Conservation (phyloP, 2,888 invertebrate species). For the Mylabris sibirica region DNA sequence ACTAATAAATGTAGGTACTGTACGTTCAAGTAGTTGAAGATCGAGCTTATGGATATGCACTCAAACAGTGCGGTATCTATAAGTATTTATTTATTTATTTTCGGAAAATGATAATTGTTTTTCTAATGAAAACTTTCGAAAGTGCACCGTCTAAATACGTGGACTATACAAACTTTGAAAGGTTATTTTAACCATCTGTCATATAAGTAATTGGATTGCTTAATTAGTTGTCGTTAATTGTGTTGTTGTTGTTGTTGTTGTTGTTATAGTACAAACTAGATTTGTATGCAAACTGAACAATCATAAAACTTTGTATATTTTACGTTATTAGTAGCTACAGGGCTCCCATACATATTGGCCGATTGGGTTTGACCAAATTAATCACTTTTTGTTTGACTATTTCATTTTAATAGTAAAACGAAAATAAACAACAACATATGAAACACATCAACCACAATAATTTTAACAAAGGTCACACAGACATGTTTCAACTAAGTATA, state of each 20-base stretch:
- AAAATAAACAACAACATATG: not conserved
- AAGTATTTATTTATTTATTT: too few species aligned
- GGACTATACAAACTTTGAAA: not conserved
- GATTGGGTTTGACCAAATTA: not conserved
- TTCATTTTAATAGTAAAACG: not conserved
- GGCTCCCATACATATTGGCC: not conserved
- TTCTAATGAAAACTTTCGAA: not conserved
- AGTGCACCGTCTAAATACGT: not conserved
- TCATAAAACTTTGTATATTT: slow-evolving; percentile 2
- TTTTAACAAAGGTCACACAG: not conserved
- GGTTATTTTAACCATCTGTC: slow-evolving; percentile 1
- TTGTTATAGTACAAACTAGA: not conserved
- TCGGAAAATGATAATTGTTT: not conserved
- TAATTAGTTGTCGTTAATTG: slow-evolving; percentile 2
- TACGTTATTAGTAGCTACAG: not conserved
- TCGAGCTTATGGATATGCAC: too few species aligned
- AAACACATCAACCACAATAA: not conserved
- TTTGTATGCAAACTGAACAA: not conserved
- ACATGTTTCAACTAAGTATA: too few species aligned
- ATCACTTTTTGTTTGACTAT: not conserved
- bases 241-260: not conserved
- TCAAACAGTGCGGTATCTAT: too few species aligned
- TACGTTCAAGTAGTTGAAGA: slow-evolving; percentile 16
- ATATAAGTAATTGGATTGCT: not conserved
- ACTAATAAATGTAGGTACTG: slow-evolving; percentile 23